These are phyloP conservation scores for Sepiola atlantica DNA, from an alignment of 2,888 invertebrate species.

Conservation along the genomic window DNA sequence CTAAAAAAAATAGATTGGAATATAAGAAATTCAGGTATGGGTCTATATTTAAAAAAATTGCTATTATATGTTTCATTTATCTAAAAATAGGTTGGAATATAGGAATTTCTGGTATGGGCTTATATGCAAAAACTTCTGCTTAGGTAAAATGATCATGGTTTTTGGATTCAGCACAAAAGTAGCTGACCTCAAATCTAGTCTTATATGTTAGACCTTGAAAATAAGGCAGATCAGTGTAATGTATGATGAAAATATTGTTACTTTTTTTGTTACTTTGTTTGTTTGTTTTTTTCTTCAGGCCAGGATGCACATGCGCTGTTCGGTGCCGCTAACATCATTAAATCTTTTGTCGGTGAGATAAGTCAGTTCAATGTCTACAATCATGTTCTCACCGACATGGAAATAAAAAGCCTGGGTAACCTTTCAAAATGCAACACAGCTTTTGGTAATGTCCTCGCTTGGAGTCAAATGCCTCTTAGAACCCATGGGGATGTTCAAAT, in stretches of 20 bases:
- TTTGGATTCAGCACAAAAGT: too few relatives aligned
- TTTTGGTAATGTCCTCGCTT: constrained; percentile 51
- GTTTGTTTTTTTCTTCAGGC: constrained; percentile 47
- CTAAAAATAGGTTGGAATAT: too few relatives aligned
- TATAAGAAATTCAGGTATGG: too few relatives aligned
- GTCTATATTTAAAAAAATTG: too few relatives aligned
- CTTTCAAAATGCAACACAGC: constrained; percentile 43
- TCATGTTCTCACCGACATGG: constrained; percentile 43
- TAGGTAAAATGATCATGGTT: too few relatives aligned
- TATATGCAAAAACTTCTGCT: too few relatives aligned
- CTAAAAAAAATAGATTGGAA: too few relatives aligned
- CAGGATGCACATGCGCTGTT: constrained; percentile 49
- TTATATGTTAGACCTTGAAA: too few relatives aligned
- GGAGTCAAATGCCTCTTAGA: constrained; percentile 48
- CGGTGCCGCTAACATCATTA: constrained; percentile 48
- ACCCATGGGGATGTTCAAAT: constrained; percentile 47
- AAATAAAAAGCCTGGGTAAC: constrained; percentile 45
- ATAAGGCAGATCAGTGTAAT: too few relatives aligned
- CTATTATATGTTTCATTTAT: too few relatives aligned
- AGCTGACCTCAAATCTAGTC: too few relatives aligned
- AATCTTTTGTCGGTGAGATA: constrained; percentile 53
- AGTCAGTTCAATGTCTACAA: constrained; percentile 53
- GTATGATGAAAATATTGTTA: background rate
- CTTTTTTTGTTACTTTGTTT: background rate
- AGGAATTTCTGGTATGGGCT: too few relatives aligned